Evolutionary conservation across 2,797 vertebrate genomes (phyloP).

Genomic region (Rhinichthys osculus): DNA sequence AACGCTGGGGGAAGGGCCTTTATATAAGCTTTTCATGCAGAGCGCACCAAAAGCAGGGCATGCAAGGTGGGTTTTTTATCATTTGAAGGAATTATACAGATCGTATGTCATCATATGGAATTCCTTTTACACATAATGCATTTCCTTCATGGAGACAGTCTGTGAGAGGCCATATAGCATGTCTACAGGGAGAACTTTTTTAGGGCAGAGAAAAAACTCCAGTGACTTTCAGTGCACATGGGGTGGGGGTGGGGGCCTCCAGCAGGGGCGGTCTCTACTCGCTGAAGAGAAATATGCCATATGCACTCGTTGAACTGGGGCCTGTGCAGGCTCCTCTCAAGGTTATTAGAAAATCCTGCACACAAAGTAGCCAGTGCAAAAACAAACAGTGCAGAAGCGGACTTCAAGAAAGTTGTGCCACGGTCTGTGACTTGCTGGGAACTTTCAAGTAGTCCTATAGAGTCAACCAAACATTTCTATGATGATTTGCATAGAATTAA

Average conservation of each 20-base stretch:
- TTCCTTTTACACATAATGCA: slow-evolving; percentile 84
- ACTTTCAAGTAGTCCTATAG: neutral
- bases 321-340: slow-evolving; percentile 81
- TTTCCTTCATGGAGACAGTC: slow-evolving; percentile 77
- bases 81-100: slow-evolving; percentile 80
- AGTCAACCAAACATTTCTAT: neutral
- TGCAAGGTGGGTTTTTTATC: slow-evolving; percentile 73
- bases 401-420: slow-evolving; percentile 28
- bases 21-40: slow-evolving; percentile 61
- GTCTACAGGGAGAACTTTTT: slow-evolving; percentile 81
- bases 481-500: slow-evolving; percentile 1
- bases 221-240: slow-evolving; percentile 46
- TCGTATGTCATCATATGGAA: slow-evolving; percentile 83
- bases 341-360: slow-evolving; percentile 75
- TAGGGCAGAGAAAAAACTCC: slow-evolving; percentile 68
- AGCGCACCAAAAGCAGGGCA: slow-evolving; percentile 71
- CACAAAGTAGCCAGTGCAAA: slow-evolving; percentile 50
- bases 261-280: slow-evolving; percentile 78
- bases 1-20: slow-evolving; percentile 17
- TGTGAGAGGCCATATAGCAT: slow-evolving; percentile 72
- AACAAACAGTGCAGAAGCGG: slow-evolving; percentile 42
- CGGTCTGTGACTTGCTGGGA: slow-evolving; percentile 22
- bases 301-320: slow-evolving; percentile 86
- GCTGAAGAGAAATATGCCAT: slow-evolving; percentile 85
- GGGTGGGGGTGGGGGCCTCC: slow-evolving; percentile 72